Conservation (phyloP, 2,888 invertebrate genomes). For the Bibio marci region DNA sequence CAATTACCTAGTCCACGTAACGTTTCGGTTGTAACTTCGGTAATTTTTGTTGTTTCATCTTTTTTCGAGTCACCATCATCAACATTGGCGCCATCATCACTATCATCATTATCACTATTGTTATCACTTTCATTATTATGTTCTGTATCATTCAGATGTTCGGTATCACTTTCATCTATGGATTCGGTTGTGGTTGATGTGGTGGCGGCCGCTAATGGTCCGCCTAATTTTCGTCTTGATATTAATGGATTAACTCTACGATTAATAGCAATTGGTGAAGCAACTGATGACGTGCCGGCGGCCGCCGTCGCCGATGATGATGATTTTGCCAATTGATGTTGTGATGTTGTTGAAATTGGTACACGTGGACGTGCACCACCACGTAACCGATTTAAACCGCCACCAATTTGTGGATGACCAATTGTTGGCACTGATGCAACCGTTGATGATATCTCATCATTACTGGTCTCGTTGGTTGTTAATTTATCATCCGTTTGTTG, state of each 20-base stretch:
- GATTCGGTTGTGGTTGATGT: slow-evolving; percentile 14
- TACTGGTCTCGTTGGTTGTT: no score
- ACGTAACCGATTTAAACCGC: slow-evolving; percentile 26
- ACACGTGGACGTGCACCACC: slow-evolving; percentile 27
- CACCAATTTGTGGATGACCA: slow-evolving; percentile 9
- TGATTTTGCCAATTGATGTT: neutral
- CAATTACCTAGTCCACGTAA: slow-evolving; percentile 36
- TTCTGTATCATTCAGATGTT: slow-evolving; percentile 11
- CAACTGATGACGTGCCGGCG: slow-evolving; percentile 1
- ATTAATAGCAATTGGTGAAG: slow-evolving; percentile 10
- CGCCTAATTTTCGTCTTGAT: slow-evolving; percentile 23
- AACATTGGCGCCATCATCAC: slow-evolving; percentile 8
- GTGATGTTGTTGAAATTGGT: slow-evolving; percentile 20
- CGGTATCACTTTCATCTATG: slow-evolving; percentile 7
- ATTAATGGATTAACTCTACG: slow-evolving; percentile 26
- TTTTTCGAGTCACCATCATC: slow-evolving; percentile 13
- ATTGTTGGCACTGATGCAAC: slow-evolving; percentile 9
- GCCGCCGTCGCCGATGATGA: no score
- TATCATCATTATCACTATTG: slow-evolving; percentile 1
- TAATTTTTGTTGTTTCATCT: slow-evolving; percentile 28
- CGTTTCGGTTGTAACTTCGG: slow-evolving; percentile 35
- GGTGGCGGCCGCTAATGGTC: slow-evolving; percentile 16
- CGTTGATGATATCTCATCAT: slow-evolving; percentile 4
- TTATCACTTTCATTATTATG: slow-evolving; percentile 13
- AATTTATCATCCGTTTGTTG: no score